Conservation (phyloP, 2,888 invertebrate species). For the Strigamia transsilvanica region DNA sequence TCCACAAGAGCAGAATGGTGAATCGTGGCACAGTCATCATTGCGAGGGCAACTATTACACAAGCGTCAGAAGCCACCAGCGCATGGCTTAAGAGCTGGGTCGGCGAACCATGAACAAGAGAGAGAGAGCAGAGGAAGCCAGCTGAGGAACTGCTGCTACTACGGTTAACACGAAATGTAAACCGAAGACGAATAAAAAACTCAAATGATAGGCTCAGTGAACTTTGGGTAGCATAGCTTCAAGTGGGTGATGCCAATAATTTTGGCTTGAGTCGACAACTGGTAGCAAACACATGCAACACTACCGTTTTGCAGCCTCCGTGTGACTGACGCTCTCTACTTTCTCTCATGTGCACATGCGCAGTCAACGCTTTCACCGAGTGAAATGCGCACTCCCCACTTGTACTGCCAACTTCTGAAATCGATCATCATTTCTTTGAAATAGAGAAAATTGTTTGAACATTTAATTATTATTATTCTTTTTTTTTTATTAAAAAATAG, state of each 20-base stretch:
- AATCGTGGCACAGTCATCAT: constrained; percentile 21
- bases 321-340: background rate
- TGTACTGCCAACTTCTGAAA: constrained; percentile 26
- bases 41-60: constrained; percentile 21
- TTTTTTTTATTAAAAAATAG: background rate
- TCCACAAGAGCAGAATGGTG: constrained; percentile 23
- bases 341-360: constrained; percentile 16
- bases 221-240: constrained; percentile 5
- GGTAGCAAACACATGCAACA: constrained; percentile 21
- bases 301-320: constrained; percentile 10
- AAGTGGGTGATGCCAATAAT: constrained; percentile 26
- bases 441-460: background rate
- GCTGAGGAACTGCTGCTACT: constrained; percentile 26
- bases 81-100: constrained; percentile 30
- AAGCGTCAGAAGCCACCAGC: constrained; percentile 30
- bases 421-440: background rate
- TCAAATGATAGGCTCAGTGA: constrained; percentile 26
- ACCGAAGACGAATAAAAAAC: constrained; percentile 4
- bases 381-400: constrained; percentile 30
- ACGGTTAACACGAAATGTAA: constrained; percentile 26
- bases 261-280: constrained; percentile 18
- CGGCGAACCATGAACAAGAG: constrained; percentile 26
- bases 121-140: constrained; percentile 13
- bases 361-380: background rate
- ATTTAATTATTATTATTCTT: constrained; percentile 3